Evolutionary conservation across 2,888 invertebrate species (phyloP), one percentile per base, ranked within the genome.

Genomic region (Melolontha melolontha): DNA sequence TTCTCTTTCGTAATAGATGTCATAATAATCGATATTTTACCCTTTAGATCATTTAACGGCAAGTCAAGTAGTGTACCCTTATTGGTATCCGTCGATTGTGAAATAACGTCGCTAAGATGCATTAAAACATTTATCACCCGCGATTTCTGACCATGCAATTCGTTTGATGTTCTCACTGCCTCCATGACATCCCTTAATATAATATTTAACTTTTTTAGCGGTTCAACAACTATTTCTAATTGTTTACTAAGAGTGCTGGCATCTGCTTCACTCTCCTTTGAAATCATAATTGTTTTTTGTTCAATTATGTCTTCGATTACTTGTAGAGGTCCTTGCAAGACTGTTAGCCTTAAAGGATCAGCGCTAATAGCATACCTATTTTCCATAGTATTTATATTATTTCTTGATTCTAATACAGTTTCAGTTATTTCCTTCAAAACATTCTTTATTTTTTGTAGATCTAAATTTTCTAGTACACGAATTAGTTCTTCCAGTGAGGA

Each of bases 1-100:
- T 57, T 49, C 6, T 12, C 42, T 22, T 67, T 62, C 12, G 51
- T 42, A 16, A 42, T 34, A 4, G 57, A 49, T 22, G 50, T 49
- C 14, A 67, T 29, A 10, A 62, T 42, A 41, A 29, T 44, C 14
- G 42, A 29, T n/a, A 67, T 42, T 52, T 42, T 62, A 4, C 42
- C 39, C 7, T 42, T 63, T 42, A 73, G 57, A 6, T 51, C 42
- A 8, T 52, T 40, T 5, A 73, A 16, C 11, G 72, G 67, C 63
- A 66, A 16, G 27, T 59, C 12, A 16, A 67, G 6, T 27, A 11
- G 14, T 7, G 42, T 27, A 6, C 27, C 12, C 12, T 42, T 27
- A 50, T 34, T n/a, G n/a, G 27, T 41, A 8, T 41, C 2, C 29
- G 27, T 16, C 8, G 47, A 42, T 44, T 39, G 27, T 16, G 22